Percentiles rank a stretch among this genome's conserved stretches.
Conservation (phyloP, 2,113 vertebrate genomes). For the Lycocorax pyrrhopterus region DNA sequence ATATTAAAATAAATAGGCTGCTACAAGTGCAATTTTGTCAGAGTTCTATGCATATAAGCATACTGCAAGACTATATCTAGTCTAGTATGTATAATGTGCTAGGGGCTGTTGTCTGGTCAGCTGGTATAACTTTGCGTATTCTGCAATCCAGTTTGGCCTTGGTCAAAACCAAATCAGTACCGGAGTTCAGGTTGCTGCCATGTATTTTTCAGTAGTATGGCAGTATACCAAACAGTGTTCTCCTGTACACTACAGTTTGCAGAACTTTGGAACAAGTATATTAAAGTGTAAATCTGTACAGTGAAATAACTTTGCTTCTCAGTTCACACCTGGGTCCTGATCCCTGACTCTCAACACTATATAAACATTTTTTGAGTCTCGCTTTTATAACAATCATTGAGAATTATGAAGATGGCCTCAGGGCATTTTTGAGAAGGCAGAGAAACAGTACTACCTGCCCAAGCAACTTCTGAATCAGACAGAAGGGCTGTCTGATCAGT, state of each 20-base stretch:
- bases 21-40: not conserved
- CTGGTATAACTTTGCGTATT: not conserved
- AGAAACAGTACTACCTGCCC: accelerated
- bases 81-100: not conserved
- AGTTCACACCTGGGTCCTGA: not conserved
- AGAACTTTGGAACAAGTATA: not conserved
- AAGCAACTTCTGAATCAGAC: not conserved
- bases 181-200: not conserved
- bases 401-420: not conserved
- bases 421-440: not conserved
- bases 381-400: not conserved
- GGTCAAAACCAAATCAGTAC: not conserved
- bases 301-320: not conserved
- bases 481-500: not conserved
- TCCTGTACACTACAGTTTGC: not conserved
- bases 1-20: not conserved
- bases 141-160: not conserved
- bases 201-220: not conserved
- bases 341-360: not conserved
- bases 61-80: not conserved
- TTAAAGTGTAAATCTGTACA: not conserved
- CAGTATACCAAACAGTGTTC: not conserved
- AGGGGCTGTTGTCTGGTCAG: not conserved
- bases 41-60: not conserved
- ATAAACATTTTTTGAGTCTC: not conserved